Evolutionary conservation across 2,888 invertebrate genomes (phyloP).

Genomic region (Diplazon laetatorius): DNA sequence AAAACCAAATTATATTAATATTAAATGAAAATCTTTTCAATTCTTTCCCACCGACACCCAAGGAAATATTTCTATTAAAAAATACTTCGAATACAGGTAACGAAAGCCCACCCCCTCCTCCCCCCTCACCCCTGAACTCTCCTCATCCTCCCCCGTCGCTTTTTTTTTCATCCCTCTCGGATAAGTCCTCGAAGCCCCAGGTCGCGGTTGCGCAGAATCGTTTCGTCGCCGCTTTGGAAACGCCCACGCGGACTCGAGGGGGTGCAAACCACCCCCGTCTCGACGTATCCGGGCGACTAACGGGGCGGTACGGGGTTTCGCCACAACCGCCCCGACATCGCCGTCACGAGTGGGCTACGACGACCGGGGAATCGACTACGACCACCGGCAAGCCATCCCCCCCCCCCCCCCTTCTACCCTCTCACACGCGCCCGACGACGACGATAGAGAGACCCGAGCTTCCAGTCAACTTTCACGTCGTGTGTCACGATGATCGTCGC

Average conservation of each 20-base stretch:
- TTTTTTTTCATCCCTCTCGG: no score
- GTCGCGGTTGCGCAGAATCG: slow-evolving; percentile 61
- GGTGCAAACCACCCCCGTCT: slow-evolving; percentile 65
- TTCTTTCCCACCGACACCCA: no score
- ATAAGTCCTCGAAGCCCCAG: slow-evolving; percentile 2
- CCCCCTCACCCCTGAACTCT: background rate
- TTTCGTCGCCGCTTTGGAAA: slow-evolving; percentile 50
- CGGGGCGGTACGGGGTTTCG: slow-evolving; percentile 46
- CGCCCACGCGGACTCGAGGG: slow-evolving; percentile 58
- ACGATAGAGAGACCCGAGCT: slow-evolving; percentile 35
- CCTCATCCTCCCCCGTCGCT: background rate
- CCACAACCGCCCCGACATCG: slow-evolving; percentile 49
- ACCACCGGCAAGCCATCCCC: slow-evolving; percentile 30
- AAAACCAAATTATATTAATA: no score
- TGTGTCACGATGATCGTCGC: slow-evolving; percentile 77
- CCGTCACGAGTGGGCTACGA: slow-evolving; percentile 35
- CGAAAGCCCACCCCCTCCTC: background rate
- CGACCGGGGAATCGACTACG: slow-evolving; percentile 28
- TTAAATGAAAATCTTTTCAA: no score
- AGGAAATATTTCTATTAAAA: no score
- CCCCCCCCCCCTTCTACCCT: slow-evolving; percentile 50
- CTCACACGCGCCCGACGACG: no score
- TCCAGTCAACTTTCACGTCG: slow-evolving; percentile 72
- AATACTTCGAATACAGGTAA: no score
- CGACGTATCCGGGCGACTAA: slow-evolving; percentile 63